Conservation (phyloP, 2,888 invertebrate species). For the Drosophila demipolita region DNA sequence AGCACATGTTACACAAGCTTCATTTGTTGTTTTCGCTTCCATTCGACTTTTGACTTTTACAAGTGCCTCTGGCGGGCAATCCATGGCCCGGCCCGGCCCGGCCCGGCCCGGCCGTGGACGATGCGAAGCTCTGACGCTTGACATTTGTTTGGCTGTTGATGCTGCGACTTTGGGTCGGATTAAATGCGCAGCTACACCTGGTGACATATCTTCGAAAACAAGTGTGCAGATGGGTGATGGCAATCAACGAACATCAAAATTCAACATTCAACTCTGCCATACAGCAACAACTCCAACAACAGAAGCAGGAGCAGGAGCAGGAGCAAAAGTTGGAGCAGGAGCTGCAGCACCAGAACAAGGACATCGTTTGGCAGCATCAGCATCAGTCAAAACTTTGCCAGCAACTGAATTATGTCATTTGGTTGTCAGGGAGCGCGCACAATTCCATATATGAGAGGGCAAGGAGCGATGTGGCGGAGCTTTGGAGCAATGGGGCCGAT, state of each 20-base stretch:
- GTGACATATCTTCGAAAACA: slow-evolving; percentile 74
- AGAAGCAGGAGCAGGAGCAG: background rate
- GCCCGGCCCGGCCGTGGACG: slow-evolving; percentile 38
- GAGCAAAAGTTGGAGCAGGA: slow-evolving; percentile 27
- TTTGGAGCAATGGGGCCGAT: background rate
- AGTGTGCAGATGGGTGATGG: slow-evolving; percentile 69
- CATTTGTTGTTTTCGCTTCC: slow-evolving; percentile 1
- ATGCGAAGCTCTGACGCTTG: slow-evolving; percentile 36
- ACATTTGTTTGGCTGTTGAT: slow-evolving; percentile 72
- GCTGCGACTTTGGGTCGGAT: slow-evolving; percentile 80
- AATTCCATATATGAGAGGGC: slow-evolving; percentile 41
- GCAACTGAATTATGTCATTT: slow-evolving; percentile 81
- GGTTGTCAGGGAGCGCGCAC: slow-evolving; percentile 61
- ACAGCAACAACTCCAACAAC: slow-evolving; percentile 35
- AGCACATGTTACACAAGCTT: slow-evolving; percentile 62
- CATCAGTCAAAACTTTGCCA: slow-evolving; percentile 80
- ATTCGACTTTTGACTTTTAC: slow-evolving; percentile 64
- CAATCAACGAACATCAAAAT: slow-evolving; percentile 79
- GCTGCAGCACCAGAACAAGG: slow-evolving; percentile 23
- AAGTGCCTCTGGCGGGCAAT: slow-evolving; percentile 59
- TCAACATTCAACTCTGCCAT: slow-evolving; percentile 71
- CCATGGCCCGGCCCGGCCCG: slow-evolving; percentile 40
- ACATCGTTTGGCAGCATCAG: slow-evolving; percentile 62
- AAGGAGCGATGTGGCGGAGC: background rate
- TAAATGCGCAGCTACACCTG: slow-evolving; percentile 79